Evolutionary conservation across 30 jellyfish, hydroid and myxozoan genomes (phyloP).

Genomic region (Pelagia noctiluca): DNA sequence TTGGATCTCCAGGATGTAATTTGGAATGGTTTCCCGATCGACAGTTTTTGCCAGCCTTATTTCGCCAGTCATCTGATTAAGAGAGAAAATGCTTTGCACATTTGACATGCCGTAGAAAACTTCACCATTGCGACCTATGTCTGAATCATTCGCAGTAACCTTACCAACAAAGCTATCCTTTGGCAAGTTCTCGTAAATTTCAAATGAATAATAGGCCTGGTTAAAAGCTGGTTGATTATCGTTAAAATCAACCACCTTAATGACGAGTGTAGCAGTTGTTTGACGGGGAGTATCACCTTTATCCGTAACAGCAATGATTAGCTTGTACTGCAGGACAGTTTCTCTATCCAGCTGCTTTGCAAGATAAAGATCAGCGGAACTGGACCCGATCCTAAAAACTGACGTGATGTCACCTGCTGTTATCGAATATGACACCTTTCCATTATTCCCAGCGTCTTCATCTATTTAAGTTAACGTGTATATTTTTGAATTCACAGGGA

Average conservation of each 20-base stretch:
- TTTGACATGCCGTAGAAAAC: slow-evolving; percentile 51
- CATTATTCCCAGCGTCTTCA: slow-evolving; percentile 58
- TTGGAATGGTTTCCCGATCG: slow-evolving; percentile 61
- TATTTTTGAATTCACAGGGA: slow-evolving; percentile 18
- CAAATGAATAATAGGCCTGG: slow-evolving; percentile 44
- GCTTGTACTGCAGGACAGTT: not conserved
- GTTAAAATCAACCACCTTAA: slow-evolving; percentile 65
- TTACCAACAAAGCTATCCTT: slow-evolving; percentile 50
- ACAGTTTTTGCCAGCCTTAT: slow-evolving; percentile 12
- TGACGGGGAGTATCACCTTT: slow-evolving; percentile 56
- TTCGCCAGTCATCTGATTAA: slow-evolving; percentile 64
- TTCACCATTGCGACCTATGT: slow-evolving; percentile 68
- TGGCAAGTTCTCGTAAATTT: slow-evolving; percentile 38
- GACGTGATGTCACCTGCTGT: not conserved
- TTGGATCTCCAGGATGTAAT: slow-evolving; percentile 52
- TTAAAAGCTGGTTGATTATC: slow-evolving; percentile 76
- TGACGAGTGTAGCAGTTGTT: not conserved
- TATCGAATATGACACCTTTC: slow-evolving; percentile 33
- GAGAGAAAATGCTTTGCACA: slow-evolving; percentile 28
- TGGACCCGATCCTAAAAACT: slow-evolving; percentile 22
- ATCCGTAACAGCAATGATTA: slow-evolving; percentile 68
- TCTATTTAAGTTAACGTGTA: slow-evolving; percentile 43
- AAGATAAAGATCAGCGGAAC: slow-evolving; percentile 64
- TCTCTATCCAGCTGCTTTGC: slow-evolving; percentile 72
- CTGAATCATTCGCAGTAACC: slow-evolving; percentile 72